A percentile compares a stretch with the other conserved stretches of the same genome.
Conservation (phyloP, 2,113 vertebrate species). For the Perca flavescens region DNA sequence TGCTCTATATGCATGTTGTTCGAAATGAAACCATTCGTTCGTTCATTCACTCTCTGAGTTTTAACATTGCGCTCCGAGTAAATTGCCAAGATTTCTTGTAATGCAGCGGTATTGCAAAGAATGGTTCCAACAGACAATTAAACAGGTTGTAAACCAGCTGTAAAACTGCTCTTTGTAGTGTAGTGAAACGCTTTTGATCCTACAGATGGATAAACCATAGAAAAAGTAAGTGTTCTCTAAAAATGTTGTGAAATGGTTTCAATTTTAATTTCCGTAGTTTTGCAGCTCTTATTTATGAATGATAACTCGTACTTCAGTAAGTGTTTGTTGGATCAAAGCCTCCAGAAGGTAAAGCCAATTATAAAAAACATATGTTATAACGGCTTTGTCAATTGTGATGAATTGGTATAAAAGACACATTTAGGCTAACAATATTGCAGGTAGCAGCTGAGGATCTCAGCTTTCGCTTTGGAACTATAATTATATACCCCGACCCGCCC, state of each 20-base stretch:
- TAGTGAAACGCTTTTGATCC: background rate
- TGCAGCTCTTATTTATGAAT: background rate
- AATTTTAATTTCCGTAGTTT: background rate
- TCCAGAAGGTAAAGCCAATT: background rate
- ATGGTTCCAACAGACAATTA: background rate
- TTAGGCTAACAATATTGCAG: background rate
- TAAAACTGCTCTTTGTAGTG: background rate
- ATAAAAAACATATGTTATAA: no score
- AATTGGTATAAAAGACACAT: background rate
- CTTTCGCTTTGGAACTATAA: conserved; percentile 22
- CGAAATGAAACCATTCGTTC: no score
- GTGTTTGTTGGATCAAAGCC: background rate
- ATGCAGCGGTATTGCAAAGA: no score
- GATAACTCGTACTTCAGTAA: background rate
- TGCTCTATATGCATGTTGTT: background rate
- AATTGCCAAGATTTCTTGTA: background rate
- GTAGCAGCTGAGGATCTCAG: conserved; percentile 5
- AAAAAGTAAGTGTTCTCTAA: background rate
- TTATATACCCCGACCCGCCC: background rate
- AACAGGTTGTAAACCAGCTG: background rate
- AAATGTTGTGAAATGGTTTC: background rate
- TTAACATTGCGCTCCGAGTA: background rate
- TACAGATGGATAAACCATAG: background rate
- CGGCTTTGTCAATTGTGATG: background rate
- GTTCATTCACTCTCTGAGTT: no score